A percentile compares a stretch with the other conserved stretches of the same genome.
These are phyloP conservation scores for Masticophis lateralis DNA, from an alignment of 2,797 vertebrate genomes.

Conservation along the genomic window DNA sequence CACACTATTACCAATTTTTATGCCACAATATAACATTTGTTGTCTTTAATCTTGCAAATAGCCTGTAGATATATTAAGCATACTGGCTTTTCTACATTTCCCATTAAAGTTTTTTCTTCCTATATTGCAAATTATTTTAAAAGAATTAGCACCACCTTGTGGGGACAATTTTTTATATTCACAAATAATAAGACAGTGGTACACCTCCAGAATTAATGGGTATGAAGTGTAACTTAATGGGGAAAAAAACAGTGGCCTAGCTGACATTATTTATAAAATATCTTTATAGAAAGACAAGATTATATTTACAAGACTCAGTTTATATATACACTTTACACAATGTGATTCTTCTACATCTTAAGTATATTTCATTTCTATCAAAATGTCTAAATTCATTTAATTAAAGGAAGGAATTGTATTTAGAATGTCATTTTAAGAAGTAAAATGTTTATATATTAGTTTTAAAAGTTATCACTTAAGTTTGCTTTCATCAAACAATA, in stretches of 20 bases:
- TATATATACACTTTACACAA: background rate
- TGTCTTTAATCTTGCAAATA: background rate
- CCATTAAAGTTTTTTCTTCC: background rate
- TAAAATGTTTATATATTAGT: background rate
- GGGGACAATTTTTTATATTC: constrained; percentile 37
- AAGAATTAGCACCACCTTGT: constrained; percentile 69
- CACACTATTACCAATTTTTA: background rate
- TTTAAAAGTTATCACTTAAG: background rate
- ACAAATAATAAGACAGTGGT: background rate
- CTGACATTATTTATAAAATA: background rate
- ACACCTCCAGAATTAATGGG: background rate
- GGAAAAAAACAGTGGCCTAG: background rate
- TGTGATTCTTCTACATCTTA: background rate
- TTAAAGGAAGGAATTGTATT: background rate
- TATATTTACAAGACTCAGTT: background rate
- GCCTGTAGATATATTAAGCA: background rate
- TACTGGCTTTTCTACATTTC: background rate
- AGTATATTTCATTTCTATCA: background rate
- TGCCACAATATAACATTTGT: background rate
- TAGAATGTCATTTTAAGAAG: background rate
- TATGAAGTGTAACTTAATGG: background rate
- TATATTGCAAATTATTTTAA: constrained; percentile 46
- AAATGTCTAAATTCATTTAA: background rate
- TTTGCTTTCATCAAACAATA: background rate
- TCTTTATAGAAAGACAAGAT: background rate